These are phyloP conservation scores for Lycocerus yunnanus DNA, from an alignment of 2,888 invertebrate species.

Conservation along the genomic window DNA sequence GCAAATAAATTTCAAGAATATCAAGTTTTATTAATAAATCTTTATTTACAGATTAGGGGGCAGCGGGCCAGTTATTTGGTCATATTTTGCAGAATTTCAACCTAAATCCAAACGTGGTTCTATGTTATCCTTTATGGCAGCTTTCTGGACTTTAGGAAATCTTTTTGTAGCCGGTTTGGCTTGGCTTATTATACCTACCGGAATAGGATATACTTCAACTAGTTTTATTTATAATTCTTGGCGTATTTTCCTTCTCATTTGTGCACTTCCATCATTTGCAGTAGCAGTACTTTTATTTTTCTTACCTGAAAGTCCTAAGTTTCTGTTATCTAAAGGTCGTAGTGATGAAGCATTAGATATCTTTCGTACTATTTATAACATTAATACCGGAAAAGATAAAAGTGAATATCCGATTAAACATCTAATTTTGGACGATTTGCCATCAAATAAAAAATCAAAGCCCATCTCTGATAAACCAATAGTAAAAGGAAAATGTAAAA, in stretches of 20 bases:
- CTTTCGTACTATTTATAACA: conserved; percentile 78
- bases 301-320: conserved; percentile 91
- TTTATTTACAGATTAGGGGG: conserved; percentile 73
- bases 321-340: conserved; percentile 77
- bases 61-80: conserved; percentile 92
- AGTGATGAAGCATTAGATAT: conserved; percentile 81
- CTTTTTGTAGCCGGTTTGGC: conserved; percentile 86
- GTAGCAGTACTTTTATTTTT: conserved; percentile 82
- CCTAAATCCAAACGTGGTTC: conserved; percentile 88
- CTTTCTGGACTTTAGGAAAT: conserved; percentile 94
- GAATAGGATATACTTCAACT: conserved; percentile 69
- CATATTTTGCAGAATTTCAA: conserved; percentile 94
- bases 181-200: conserved; percentile 76
- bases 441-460: conserved; percentile 43
- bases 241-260: conserved; percentile 88
- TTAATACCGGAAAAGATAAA: conserved; percentile 77
- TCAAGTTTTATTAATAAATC: background rate
- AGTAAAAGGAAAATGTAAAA: conserved; percentile 67
- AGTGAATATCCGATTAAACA: conserved; percentile 79
- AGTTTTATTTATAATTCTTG: conserved; percentile 86
- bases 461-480: conserved; percentile 56
- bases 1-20: background rate
- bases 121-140: conserved; percentile 93
- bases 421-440: conserved; percentile 63
- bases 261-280: conserved; percentile 86